Conservation (phyloP, 92 coral and sea anemone genomes). For the Bergia puertoricense region DNA sequence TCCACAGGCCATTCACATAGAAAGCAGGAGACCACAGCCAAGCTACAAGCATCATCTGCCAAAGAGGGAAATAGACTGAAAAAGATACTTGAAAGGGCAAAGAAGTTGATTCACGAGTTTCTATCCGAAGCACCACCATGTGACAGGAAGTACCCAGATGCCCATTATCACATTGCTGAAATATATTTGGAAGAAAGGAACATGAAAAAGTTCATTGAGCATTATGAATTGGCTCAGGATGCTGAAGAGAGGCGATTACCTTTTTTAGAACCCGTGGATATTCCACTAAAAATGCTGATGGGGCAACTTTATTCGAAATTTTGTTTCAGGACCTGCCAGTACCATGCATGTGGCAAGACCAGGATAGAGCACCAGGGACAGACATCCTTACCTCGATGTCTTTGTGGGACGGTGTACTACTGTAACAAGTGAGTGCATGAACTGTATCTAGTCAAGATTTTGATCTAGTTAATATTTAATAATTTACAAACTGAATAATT, state of each 20-base stretch:
- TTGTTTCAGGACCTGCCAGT: conserved; percentile 7
- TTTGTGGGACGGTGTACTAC: conserved; percentile 15
- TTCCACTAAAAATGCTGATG: neutral
- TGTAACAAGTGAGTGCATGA: conserved; percentile 9
- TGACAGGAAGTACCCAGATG: conserved; percentile 14
- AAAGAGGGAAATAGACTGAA: neutral
- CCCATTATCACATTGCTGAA: neutral
- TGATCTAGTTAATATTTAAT: neutral
- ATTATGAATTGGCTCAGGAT: conserved; percentile 27
- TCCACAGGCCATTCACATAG: neutral
- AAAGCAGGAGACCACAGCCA: neutral
- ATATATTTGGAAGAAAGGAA: conserved; percentile 2
- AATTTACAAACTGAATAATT: no score
- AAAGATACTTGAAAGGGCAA: neutral
- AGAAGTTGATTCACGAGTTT: conserved; percentile 27
- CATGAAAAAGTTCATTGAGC: conserved; percentile 9
- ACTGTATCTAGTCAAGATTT: neutral
- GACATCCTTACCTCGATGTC: neutral
- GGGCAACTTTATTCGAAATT: neutral
- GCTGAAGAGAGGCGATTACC: conserved; percentile 16
- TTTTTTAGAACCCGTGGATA: neutral
- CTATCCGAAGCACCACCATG: conserved; percentile 17
- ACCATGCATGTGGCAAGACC: neutral
- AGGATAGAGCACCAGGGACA: neutral
- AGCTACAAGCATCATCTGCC: neutral